Conservation (phyloP, 2,797 vertebrate genomes). For the Enteromius viviparus region DNA sequence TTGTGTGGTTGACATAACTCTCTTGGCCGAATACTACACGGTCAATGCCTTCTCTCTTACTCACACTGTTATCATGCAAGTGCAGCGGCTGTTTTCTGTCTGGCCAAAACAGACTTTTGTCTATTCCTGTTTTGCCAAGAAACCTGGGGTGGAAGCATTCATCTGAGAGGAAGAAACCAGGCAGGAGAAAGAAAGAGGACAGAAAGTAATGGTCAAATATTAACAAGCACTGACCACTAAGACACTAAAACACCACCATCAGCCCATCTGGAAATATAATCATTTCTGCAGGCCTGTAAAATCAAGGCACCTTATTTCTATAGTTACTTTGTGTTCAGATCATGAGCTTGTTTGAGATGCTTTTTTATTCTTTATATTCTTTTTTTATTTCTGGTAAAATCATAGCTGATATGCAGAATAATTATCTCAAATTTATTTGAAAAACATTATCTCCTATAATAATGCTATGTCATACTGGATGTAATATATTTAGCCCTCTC, state of each 20-base stretch:
- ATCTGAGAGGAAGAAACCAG: constrained; percentile 46
- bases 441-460: no score
- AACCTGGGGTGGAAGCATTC: constrained; percentile 54
- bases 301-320: no score
- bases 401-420: no score
- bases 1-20: constrained; percentile 60
- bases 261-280: not conserved
- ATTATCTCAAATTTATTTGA: no score
- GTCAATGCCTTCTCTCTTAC: constrained; percentile 57
- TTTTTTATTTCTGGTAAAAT: no score
- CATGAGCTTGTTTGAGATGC: no score
- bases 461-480: not conserved
- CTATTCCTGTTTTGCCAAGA: constrained; percentile 63
- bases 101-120: constrained; percentile 65
- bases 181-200: constrained; percentile 49
- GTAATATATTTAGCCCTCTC: not conserved
- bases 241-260: not conserved
- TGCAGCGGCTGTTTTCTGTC: constrained; percentile 65
- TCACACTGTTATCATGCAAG: constrained; percentile 62
- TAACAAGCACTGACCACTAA: constrained; percentile 5
- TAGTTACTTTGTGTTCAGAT: no score
- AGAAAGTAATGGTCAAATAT: constrained; percentile 21
- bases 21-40: constrained; percentile 55
- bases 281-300: not conserved
- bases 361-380: no score